Evolutionary conservation across 2,888 invertebrate genomes (phyloP).

Genomic region (Lepidochrysops patricia): DNA sequence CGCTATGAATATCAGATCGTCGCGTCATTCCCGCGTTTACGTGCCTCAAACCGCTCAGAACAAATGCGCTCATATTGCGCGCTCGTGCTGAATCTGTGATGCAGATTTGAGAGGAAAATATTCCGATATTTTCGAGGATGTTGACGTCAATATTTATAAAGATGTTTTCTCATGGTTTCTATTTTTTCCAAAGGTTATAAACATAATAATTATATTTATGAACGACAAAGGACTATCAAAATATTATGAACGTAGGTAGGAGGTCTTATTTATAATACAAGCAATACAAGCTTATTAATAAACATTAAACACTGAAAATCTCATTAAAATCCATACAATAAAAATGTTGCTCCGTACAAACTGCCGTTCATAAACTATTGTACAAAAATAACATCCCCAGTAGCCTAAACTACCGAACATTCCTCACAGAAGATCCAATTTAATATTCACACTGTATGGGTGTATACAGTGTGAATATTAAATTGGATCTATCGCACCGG

Average conservation of each 20-base stretch:
- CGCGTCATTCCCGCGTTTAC: neutral
- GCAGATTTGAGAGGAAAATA: neutral
- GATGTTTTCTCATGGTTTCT: no score
- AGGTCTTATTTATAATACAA: neutral
- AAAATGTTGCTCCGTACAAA: neutral
- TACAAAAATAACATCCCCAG: neutral
- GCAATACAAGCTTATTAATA: no score
- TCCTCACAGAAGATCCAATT: neutral
- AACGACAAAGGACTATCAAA: neutral
- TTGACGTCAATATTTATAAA: neutral
- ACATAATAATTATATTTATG: no score
- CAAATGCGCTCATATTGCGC: neutral
- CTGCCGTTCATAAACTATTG: neutral
- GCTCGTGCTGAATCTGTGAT: neutral
- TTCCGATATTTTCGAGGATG: neutral
- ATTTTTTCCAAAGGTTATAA: no score
- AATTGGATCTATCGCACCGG: neutral
- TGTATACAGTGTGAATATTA: neutral
- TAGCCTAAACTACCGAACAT: neutral
- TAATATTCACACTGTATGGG: neutral
- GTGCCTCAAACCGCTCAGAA: neutral
- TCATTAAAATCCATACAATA: neutral
- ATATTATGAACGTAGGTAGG: neutral
- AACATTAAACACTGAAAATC: no score
- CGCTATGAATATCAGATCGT: slow-evolving; percentile 3